Conservation (phyloP, 2,888 invertebrate species). For the Rhamphomyia laevipes region DNA sequence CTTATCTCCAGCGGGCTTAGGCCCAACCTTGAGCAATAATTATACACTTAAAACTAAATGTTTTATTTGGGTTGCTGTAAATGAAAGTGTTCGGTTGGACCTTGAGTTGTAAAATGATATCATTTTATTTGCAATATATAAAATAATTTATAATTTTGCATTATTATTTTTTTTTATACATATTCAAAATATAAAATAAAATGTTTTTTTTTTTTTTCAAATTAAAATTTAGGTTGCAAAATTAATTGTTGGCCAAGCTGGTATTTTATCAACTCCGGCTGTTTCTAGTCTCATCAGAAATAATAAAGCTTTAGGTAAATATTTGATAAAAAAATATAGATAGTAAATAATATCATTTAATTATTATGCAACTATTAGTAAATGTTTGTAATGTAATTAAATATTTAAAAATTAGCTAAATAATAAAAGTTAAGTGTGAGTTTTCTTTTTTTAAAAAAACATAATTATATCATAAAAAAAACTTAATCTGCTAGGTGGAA, state of each 20-base stretch:
- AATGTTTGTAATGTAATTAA: not conserved
- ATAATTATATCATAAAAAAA: not conserved
- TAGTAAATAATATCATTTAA: too few relatives aligned
- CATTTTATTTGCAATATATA: too few relatives aligned
- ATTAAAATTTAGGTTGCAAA: constrained; percentile 43
- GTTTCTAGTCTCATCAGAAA: constrained; percentile 90
- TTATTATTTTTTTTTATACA: too few relatives aligned
- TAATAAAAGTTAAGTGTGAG: too few relatives aligned
- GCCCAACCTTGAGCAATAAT: too few relatives aligned
- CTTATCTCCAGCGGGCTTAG: too few relatives aligned
- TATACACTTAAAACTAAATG: too few relatives aligned
- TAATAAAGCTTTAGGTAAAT: constrained; percentile 58
- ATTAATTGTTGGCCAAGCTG: constrained; percentile 84
- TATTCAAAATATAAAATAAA: constrained; percentile 6
- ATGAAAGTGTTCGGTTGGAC: too few relatives aligned
- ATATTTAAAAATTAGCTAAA: not conserved
- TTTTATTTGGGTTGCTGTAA: not conserved
- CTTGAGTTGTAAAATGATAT: too few relatives aligned
- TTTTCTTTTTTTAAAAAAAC: not conserved
- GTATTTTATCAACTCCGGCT: constrained; percentile 94
- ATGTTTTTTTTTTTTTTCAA: constrained; percentile 51
- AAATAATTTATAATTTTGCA: too few relatives aligned
- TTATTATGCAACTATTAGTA: too few relatives aligned
- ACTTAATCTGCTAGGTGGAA: constrained; percentile 56
- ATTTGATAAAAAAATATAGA: not conserved